Base-by-base conservation (phyloP, 2,113 vertebrate genomes). In the Austrofundulus limnaeus region DNA sequence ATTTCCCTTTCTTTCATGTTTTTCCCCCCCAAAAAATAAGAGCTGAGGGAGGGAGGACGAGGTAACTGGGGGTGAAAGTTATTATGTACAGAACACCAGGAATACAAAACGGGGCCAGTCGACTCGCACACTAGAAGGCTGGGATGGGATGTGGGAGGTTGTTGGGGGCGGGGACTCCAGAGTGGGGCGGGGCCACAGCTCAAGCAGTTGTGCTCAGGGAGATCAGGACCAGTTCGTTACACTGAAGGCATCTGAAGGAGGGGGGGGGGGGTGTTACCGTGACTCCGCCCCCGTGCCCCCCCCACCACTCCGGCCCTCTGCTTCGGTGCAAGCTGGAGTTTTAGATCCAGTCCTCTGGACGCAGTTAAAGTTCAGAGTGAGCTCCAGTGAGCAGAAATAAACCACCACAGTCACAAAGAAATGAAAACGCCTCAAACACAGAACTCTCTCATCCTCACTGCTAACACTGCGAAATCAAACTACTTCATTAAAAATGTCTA, bases 81-180 rank as follows among this genome's bases (percentile, higher is more conserved):
- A 64, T 69, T 88, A 89, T 90, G 74, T 87, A 90, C 80, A 88
- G 78, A 85, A 87, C 83, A 88, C 65, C 72, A 76, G 81, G 83
- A 85, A 76, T 89, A 90, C 75, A 89, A 91, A 91, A 28, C 89
- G 77, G 82, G 81, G 75, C 66, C 72, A 61, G 72, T 75, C 72
- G 52, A 85, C 72, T 86, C 78, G 76, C 84, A 78, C 71, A 82
- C 83, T 78, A 76, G 72, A 78, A 79, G 63, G 68, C 65, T 53
- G 51, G 61, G 38, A 23, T 47, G n/a, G 34, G n/a, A 46, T 4
- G 34, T 16, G 34, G 42, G 46, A 19, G 52, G 76, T 47, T 48
- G 39, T 55, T 47, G 47, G 63, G 57, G 39, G 21, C 24, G 20
- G 17, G 55, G 19, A 11, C 43, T 74, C 49, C 69, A 52, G 6